These are phyloP conservation scores for Scartelaos histophorus DNA, from an alignment of 2,113 vertebrate species.

Conservation along the genomic window DNA sequence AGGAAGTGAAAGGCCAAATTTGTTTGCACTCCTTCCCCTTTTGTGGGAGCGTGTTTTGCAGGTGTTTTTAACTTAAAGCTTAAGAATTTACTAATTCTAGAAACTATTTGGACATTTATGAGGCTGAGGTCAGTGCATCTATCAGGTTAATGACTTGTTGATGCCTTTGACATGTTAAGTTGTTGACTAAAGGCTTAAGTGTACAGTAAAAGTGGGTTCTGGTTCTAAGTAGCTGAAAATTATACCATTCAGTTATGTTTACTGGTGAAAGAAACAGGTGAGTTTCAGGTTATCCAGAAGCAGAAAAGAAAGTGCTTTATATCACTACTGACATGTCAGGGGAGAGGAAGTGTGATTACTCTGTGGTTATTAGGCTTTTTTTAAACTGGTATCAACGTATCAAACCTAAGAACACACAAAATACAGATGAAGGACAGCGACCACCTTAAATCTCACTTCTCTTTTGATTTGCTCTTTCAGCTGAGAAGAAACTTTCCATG, in stretches of 20 bases:
- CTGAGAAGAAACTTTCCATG: constrained; percentile 22
- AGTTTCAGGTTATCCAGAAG: constrained; percentile 10
- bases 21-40: constrained; percentile 13
- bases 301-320: constrained; percentile 33
- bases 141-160: neutral
- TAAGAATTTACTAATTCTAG: neutral
- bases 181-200: neutral
- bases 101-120: neutral
- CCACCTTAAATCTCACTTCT: neutral
- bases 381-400: neutral
- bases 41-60: constrained; percentile 12
- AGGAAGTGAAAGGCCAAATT: constrained; percentile 48
- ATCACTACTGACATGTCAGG: neutral
- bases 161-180: neutral
- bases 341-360: neutral
- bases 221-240: neutral
- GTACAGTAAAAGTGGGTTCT: neutral
- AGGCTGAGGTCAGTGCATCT: neutral
- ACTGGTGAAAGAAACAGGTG: constrained; percentile 44
- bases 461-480: constrained; percentile 17
- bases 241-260: constrained; percentile 38
- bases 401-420: neutral
- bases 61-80: constrained; percentile 3
- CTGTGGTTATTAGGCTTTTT: neutral
- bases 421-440: neutral